Evolutionary conservation across 2,888 invertebrate genomes (phyloP), one percentile per base, ranked within the genome.

Genomic region (Clusia tigrina): DNA sequence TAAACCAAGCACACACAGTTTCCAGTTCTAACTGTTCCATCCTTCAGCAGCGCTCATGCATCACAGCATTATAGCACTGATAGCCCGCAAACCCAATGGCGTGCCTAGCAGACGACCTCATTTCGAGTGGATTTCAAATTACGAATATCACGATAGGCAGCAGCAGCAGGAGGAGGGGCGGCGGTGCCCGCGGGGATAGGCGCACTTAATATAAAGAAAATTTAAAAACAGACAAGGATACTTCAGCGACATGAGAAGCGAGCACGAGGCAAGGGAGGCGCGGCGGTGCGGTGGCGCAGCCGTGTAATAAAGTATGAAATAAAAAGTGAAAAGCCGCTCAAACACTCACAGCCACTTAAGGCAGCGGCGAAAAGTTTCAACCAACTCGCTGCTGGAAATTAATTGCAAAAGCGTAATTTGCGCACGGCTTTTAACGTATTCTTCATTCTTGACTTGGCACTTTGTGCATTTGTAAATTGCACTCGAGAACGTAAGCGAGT

Each of bases 321-420:
- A 61, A 67, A 68, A 68, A 59, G 67, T 68, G 67, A 68, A 68
- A 68, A 68, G 68, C 67, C 67, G 67, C 67, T 68, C 68, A 68
- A 68, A 68, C 67, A 63, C 68, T 68, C 63, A 62, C 63, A 65
- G 65, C 67, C 68, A 68, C 68, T 68, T 68, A 68, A 66, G 65
- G 42, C 42, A 17, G 12, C 42, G n/a, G 42, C 42, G 42, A 42
- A 42, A 42, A 42, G 3, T 42, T 42, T 6, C n/a, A 42, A 10
- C n/a, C 42, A 15, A 6, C 51, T 22, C 51, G 10, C 23, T 6
- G 22, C 54, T n/a, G 24, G 2, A 10, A 56, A 42, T 22, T 56
- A 56, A 56, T 56, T 56, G 55, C 55, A 56, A 42, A 54, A 26
- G 54, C 25, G 18, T 24, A 6, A 56, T 23, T 38, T 20, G 54